Evolutionary conservation across 2,797 vertebrate genomes (phyloP).

Genomic region (Xenops minutus): DNA sequence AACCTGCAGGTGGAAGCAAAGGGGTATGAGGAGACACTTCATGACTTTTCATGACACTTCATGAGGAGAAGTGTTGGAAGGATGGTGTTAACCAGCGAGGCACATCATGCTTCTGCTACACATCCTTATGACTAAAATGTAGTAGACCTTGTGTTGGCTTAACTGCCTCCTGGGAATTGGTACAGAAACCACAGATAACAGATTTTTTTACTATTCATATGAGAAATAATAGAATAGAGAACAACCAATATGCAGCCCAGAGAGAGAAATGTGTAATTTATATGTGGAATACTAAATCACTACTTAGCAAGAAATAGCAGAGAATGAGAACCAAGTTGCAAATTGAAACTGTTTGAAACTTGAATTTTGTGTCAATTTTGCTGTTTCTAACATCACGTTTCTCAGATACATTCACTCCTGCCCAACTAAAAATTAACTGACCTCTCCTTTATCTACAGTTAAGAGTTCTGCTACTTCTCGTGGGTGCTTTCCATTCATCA

Average conservation of each 20-base stretch:
- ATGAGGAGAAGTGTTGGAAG: not conserved
- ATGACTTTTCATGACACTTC: too few relatives aligned
- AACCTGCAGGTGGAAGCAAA: not conserved
- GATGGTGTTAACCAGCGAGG: not conserved
- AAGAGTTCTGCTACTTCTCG: not conserved
- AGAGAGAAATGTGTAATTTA: not conserved
- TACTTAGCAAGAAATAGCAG: not conserved
- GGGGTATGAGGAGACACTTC: too few relatives aligned
- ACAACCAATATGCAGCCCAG: not conserved
- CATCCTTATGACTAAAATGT: rapidly evolving
- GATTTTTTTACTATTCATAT: not conserved
- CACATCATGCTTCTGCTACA: not conserved
- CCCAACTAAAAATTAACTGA: not conserved
- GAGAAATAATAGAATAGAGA: not conserved
- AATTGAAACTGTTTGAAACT: not conserved
- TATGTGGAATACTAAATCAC: not conserved
- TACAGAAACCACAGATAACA: not conserved
- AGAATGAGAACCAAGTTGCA: not conserved
- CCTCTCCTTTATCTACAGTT: not conserved
- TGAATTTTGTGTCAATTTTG: not conserved
- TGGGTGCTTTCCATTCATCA: not conserved
- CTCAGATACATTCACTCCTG: not conserved
- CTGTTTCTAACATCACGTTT: not conserved
- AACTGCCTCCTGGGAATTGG: not conserved
- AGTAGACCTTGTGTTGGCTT: not conserved